Percentiles rank a stretch among this genome's conserved stretches.
Evolutionary conservation across 2,113 vertebrate species (phyloP).

Genomic region (Penelope pileata): DNA sequence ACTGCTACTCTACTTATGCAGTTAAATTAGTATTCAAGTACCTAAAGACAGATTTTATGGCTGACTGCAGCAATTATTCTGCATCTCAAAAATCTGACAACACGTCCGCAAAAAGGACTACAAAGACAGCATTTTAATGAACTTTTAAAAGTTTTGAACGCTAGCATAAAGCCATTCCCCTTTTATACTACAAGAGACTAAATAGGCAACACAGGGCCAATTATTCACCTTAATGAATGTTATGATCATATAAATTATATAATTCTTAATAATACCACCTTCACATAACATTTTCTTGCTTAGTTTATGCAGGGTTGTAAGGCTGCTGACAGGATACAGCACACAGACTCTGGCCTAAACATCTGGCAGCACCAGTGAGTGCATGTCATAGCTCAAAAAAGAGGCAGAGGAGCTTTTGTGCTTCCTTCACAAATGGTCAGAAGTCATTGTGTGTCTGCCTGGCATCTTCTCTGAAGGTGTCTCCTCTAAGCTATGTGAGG

Average conservation of each 20-base stretch:
- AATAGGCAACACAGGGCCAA: background rate
- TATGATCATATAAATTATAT: background rate
- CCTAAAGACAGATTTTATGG: background rate
- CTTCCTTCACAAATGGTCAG: background rate
- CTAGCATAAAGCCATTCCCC: background rate
- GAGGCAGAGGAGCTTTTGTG: background rate
- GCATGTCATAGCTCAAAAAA: background rate
- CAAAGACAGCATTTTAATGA: background rate
- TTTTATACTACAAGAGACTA: background rate
- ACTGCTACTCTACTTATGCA: background rate
- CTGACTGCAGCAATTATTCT: background rate
- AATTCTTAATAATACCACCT: background rate
- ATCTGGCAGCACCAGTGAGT: background rate
- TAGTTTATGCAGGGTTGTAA: background rate
- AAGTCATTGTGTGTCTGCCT: background rate
- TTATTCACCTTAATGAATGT: background rate
- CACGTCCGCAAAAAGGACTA: background rate
- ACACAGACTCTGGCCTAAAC: background rate
- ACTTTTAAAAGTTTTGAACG: background rate
- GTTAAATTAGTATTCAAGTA: background rate
- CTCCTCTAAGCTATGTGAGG: background rate
- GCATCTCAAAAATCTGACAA: background rate
- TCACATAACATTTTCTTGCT: background rate
- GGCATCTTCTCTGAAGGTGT: background rate
- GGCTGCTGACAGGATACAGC: background rate